Conservation (phyloP, 2,113 vertebrate genomes). For the Picathartes gymnocephalus region DNA sequence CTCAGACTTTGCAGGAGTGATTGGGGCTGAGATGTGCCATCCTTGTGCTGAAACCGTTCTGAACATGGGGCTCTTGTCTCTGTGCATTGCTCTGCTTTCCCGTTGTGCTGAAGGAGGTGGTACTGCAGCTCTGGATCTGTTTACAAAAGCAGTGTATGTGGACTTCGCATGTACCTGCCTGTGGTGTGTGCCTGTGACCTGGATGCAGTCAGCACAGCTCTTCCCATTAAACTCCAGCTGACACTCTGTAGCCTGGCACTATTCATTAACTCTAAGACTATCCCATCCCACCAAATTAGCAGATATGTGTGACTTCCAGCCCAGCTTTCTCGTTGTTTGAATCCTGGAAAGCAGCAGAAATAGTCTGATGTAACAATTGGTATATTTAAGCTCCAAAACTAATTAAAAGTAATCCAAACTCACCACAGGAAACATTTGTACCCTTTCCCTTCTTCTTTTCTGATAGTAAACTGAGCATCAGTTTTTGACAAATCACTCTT, state of each 20-base stretch:
- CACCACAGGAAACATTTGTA: neutral
- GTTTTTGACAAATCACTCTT: neutral
- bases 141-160: neutral
- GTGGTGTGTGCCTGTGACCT: neutral
- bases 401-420: neutral
- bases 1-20: neutral
- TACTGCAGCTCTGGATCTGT: neutral
- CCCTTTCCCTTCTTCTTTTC: neutral
- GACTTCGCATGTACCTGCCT: neutral
- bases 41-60: neutral
- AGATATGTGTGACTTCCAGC: neutral
- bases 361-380: neutral
- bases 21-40: rapidly evolving
- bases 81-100: neutral
- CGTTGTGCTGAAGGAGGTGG: neutral
- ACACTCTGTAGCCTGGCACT: slow-evolving; percentile 4
- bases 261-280: neutral
- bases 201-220: neutral
- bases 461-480: neutral
- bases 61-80: neutral
- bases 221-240: slow-evolving; percentile 18
- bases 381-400: neutral
- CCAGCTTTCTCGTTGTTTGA: neutral
- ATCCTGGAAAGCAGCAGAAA: neutral
- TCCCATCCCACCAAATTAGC: neutral